A percentile compares a stretch with the other conserved stretches of the same genome.
phyloP scores from a whole-genome alignment of 2,113 vertebrate genomes.

The Corynorhinus townsendii region DNA sequence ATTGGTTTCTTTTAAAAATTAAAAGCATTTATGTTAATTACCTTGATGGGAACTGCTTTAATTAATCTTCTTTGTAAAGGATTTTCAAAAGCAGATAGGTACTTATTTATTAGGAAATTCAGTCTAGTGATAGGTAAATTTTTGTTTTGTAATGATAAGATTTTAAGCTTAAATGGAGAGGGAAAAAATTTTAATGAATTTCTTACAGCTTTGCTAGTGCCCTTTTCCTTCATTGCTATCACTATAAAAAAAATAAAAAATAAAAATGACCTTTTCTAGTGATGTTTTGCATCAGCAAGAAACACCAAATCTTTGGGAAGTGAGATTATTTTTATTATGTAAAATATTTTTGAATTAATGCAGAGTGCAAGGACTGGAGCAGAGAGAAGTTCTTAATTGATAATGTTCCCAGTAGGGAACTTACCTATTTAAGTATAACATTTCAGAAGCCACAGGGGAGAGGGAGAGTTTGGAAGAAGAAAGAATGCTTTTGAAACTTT shows the following conservation, averaged over 20 bases:
- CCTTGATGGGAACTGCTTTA: not conserved
- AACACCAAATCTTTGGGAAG: slow-evolving; percentile 22
- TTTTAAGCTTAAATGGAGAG: not conserved
- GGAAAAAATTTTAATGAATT: not conserved
- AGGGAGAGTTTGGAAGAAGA: not conserved
- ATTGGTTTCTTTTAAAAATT: slow-evolving; percentile 5
- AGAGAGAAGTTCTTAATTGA: slow-evolving; percentile 55
- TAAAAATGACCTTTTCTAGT: not conserved
- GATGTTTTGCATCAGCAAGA: not conserved
- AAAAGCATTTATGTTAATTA: not conserved
- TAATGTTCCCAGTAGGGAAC: slow-evolving; percentile 34
- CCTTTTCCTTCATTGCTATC: not conserved
- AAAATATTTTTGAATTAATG: slow-evolving; percentile 15
- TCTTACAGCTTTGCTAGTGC: not conserved
- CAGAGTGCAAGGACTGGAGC: slow-evolving; percentile 14
- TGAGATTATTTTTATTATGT: slow-evolving; percentile 26
- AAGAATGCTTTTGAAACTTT: slow-evolving; percentile 26
- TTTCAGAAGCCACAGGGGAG: not conserved
- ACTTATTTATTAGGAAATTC: not conserved
- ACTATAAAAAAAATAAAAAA: not conserved
- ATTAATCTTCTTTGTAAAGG: not conserved
- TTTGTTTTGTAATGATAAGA: not conserved
- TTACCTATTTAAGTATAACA: slow-evolving; percentile 12
- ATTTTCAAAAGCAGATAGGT: not conserved
- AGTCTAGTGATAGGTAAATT: not conserved